Conservation (phyloP, 2,797 vertebrate genomes). For the Poeciliopsis gracilis region DNA sequence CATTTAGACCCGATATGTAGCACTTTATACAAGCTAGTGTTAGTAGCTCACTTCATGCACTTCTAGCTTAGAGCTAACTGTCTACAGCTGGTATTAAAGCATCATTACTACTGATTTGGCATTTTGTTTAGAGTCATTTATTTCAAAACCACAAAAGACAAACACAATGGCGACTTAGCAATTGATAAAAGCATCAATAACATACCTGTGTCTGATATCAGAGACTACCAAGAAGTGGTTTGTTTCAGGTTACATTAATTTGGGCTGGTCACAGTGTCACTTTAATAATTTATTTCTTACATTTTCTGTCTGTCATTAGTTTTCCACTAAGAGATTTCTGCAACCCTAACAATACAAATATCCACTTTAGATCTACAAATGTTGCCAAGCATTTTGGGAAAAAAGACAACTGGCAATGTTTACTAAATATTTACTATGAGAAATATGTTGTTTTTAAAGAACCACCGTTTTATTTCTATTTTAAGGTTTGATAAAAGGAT, state of each 20-base stretch:
- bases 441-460: neutral
- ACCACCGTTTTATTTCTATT: neutral
- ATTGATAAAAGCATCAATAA: neutral
- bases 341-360: neutral
- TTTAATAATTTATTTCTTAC: neutral
- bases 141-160: neutral
- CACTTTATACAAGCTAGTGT: slow-evolving; percentile 12
- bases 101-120: neutral
- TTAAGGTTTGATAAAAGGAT: neutral
- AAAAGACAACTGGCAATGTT: neutral
- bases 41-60: neutral
- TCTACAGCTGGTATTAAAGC: slow-evolving; percentile 8
- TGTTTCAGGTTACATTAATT: neutral
- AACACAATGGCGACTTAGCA: neutral
- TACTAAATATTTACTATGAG: neutral
- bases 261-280: neutral
- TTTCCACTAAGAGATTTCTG: neutral
- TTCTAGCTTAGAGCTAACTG: slow-evolving; percentile 6
- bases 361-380: neutral
- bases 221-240: too few relatives aligned
- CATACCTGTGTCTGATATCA: neutral
- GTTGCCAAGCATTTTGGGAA: neutral
- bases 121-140: neutral
- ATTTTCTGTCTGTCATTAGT: neutral
- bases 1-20: neutral